These are phyloP conservation scores for Apamea crenata DNA, from an alignment of 2,888 invertebrate genomes.

Conservation along the genomic window DNA sequence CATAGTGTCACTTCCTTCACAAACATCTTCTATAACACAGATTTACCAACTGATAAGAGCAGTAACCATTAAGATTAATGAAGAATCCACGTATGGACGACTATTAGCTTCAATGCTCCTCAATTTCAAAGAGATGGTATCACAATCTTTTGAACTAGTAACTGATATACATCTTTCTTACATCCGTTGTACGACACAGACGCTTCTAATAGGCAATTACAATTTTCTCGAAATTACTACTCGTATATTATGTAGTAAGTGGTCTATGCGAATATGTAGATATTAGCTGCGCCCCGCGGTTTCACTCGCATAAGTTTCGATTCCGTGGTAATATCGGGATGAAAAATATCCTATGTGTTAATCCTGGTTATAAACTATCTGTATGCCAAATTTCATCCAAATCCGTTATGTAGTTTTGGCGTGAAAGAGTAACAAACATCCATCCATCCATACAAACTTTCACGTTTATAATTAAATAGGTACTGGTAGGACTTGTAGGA, in stretches of 20 bases:
- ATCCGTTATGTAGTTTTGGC: too few species aligned
- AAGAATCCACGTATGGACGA: conserved; percentile 42
- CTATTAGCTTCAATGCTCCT: neutral
- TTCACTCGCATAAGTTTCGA: too few species aligned
- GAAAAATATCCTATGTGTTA: too few species aligned
- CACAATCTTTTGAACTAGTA: neutral
- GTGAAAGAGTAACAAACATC: too few species aligned
- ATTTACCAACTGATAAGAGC: conserved; percentile 30
- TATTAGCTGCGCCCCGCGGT: too few species aligned
- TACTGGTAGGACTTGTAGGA: too few species aligned
- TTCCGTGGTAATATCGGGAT: too few species aligned
- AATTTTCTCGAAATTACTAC: neutral
- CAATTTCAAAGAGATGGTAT: conserved; percentile 41
- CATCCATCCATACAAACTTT: too few species aligned
- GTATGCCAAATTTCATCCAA: too few species aligned
- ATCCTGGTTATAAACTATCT: too few species aligned
- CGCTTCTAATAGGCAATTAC: neutral
- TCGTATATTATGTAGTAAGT: too few species aligned
- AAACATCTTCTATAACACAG: conserved; percentile 11
- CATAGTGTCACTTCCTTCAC: conserved; percentile 33
- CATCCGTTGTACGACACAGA: neutral
- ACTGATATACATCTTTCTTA: conserved; percentile 16
- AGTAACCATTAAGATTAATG: conserved; percentile 14
- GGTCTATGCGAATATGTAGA: neutral
- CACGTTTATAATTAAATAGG: too few species aligned